Conservation (phyloP, 2,888 invertebrate species). For the Isotomurus palustris region DNA sequence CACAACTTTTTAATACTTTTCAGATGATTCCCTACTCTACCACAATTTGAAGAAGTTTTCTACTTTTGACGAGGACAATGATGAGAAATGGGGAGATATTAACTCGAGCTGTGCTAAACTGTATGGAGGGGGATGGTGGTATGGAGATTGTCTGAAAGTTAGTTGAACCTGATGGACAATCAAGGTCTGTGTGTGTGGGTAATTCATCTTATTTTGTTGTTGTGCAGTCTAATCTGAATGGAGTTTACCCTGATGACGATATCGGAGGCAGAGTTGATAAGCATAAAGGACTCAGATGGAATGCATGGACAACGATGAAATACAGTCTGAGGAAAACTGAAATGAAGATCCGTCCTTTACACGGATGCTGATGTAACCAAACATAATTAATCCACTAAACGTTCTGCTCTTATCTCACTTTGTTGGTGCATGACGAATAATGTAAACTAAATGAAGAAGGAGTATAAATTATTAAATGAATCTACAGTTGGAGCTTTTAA, state of each 20-base stretch:
- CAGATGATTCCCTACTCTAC: conserved; percentile 27
- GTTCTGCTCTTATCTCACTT: too few species aligned
- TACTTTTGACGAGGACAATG: conserved; percentile 29
- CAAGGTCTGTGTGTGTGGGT: not conserved
- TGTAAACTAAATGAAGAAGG: too few species aligned
- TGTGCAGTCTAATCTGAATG: conserved; percentile 23
- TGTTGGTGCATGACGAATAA: too few species aligned
- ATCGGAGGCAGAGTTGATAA: conserved; percentile 12
- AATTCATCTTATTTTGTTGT: not conserved
- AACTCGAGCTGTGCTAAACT: conserved; percentile 10
- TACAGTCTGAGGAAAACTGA: conserved; percentile 25
- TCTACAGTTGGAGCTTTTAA: too few species aligned
- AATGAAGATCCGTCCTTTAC: conserved; percentile 31
- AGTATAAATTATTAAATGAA: too few species aligned
- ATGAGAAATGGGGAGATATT: conserved; percentile 18
- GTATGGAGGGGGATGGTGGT: conserved; percentile 33
- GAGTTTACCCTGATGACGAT: conserved; percentile 25
- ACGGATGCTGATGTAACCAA: conserved; percentile 18
- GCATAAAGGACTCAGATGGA: conserved; percentile 27
- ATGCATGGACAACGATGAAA: conserved; percentile 28
- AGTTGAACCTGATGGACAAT: too few species aligned
- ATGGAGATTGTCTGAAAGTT: conserved; percentile 24
- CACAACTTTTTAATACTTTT: too few species aligned
- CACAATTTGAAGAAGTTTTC: conserved; percentile 31
- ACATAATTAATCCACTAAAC: too few species aligned